phyloP scores from a whole-genome alignment of 2,113 vertebrate species.

The Thomomys bottae region DNA sequence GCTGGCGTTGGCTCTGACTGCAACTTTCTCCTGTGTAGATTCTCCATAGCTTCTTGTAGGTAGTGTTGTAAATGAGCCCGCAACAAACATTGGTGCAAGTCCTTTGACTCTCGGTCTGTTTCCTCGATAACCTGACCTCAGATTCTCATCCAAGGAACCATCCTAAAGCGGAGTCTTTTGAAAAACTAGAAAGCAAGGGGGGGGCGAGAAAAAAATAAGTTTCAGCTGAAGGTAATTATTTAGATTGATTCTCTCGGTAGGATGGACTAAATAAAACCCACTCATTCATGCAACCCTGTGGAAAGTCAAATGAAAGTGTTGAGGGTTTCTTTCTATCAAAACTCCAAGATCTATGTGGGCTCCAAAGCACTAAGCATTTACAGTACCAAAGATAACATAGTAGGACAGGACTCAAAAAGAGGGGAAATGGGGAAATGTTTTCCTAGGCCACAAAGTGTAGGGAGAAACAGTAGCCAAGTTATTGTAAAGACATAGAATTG shows the following conservation, averaged over 20 bases:
- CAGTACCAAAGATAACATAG: background rate
- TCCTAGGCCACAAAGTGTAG: background rate
- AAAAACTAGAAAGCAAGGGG: background rate
- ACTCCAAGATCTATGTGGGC: background rate
- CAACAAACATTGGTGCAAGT: background rate
- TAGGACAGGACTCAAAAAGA: background rate
- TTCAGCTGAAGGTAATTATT: background rate
- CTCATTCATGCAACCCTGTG: fast-evolving
- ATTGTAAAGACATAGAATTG: background rate
- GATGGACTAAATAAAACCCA: background rate
- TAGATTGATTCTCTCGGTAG: background rate
- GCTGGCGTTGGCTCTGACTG: background rate
- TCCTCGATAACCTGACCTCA: background rate
- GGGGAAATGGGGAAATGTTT: background rate
- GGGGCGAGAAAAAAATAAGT: background rate
- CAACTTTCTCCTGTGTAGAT: background rate
- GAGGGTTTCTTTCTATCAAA: background rate
- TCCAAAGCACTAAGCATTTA: background rate
- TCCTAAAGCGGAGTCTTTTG: background rate
- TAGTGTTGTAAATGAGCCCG: background rate
- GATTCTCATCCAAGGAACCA: background rate
- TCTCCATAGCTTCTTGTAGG: background rate
- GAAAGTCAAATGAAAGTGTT: background rate
- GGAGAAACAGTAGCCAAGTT: background rate
- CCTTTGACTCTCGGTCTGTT: background rate